Evolutionary conservation across 1,140 invertebrate genomes (phyloP).

Genomic region (Cyrtorhinus lividipennis): DNA sequence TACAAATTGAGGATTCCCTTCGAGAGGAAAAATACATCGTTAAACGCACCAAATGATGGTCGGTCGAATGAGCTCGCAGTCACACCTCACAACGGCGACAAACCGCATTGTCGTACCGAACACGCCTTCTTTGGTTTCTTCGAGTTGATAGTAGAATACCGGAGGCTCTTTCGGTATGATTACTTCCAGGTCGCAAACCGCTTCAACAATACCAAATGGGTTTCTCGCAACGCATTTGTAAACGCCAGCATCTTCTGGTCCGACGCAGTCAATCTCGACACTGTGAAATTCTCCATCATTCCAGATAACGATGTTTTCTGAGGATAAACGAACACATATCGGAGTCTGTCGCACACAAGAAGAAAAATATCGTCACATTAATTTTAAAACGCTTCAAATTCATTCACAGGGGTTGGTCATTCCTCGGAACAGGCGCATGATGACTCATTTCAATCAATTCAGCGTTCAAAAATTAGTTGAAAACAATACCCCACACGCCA

Average conservation of each 20-base stretch:
- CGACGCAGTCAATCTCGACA: neutral
- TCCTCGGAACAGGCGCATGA: no score
- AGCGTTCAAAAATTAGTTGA: no score
- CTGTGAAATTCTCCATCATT: constrained; percentile 11
- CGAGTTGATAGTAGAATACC: neutral
- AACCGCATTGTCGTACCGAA: neutral
- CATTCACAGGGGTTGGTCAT: no score
- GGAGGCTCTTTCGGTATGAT: neutral
- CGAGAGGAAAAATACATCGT: no score
- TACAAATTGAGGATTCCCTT: no score
- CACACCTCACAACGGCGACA: neutral
- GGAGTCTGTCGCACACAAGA: no score
- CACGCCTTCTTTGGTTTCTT: neutral
- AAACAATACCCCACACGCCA: no score
- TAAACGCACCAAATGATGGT: neutral
- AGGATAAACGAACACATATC: no score
- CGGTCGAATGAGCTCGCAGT: neutral
- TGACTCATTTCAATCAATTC: no score
- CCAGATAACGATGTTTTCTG: neutral
- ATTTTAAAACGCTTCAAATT: no score
- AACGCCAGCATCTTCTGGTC: constrained; percentile 4
- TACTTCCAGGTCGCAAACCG: neutral
- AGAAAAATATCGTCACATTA: no score
- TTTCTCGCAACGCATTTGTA: constrained; percentile 5
- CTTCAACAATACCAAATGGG: neutral